Evolutionary conservation across 2,797 vertebrate genomes (phyloP).

Genomic region (Avahi laniger): DNA sequence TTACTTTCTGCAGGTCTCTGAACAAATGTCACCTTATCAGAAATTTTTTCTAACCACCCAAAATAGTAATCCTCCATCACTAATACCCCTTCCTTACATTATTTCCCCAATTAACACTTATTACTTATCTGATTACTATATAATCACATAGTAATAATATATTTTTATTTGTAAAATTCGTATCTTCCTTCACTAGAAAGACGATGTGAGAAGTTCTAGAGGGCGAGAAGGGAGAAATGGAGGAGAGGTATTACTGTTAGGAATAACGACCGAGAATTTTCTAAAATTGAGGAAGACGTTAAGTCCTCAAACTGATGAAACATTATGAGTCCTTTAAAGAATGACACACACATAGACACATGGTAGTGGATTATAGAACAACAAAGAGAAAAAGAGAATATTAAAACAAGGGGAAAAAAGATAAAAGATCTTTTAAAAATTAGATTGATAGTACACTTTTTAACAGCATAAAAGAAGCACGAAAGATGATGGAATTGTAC

Average conservation of each 20-base stretch:
- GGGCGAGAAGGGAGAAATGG: neutral
- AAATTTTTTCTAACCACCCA: constrained; percentile 13
- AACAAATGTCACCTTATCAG: neutral
- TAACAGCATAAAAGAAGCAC: neutral
- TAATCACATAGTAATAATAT: neutral
- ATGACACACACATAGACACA: neutral
- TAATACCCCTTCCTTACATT: neutral
- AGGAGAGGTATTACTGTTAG: neutral
- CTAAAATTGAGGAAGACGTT: neutral
- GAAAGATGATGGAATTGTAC: neutral
- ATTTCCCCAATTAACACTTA: neutral
- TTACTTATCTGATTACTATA: neutral
- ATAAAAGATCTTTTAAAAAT: neutral
- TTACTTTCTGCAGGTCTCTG: neutral
- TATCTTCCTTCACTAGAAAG: neutral
- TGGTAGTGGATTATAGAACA: neutral
- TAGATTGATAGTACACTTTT: neutral
- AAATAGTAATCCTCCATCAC: neutral
- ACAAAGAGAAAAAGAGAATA: neutral
- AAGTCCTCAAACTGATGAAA: neutral
- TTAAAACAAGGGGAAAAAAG: neutral
- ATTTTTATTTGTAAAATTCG: constrained; percentile 24
- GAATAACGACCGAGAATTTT: neutral
- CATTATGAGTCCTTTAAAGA: neutral
- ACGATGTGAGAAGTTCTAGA: neutral